Evolutionary conservation across 2,888 invertebrate species (phyloP).

Genomic region (Rhodophaea formosa): DNA sequence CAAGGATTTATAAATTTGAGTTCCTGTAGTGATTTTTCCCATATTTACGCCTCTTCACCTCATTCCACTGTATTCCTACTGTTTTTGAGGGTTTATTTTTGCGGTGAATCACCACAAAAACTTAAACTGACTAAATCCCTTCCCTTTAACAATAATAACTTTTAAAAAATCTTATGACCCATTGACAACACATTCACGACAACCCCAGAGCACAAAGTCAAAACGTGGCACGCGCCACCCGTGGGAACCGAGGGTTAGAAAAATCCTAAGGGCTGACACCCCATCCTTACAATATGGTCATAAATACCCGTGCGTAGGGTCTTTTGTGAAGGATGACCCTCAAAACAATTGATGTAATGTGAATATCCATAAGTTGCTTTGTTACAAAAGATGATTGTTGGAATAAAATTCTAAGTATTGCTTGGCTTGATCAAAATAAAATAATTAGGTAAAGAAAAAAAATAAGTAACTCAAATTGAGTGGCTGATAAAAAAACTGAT

Average conservation of each 20-base stretch:
- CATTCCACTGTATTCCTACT: no score
- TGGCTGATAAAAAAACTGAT: no score
- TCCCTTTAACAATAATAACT: no score
- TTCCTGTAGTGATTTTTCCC: neutral
- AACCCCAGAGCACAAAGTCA: conserved; percentile 9
- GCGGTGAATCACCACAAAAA: no score
- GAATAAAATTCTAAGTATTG: no score
- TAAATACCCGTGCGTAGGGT: neutral
- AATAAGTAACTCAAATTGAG: no score
- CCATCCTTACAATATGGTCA: conserved; percentile 10
- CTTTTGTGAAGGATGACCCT: neutral
- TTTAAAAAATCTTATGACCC: neutral
- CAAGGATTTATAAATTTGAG: neutral
- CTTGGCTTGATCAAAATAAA: neutral
- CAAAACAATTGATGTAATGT: neutral
- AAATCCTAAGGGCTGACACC: neutral
- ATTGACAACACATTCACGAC: neutral
- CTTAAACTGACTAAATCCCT: no score
- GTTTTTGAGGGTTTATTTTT: no score
- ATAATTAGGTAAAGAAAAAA: no score
- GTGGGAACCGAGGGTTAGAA: conserved; percentile 13
- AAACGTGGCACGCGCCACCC: conserved; percentile 16
- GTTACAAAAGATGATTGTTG: neutral
- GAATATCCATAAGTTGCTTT: neutral
- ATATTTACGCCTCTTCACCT: no score